phyloP scores from a whole-genome alignment of 2,888 invertebrate species.

The Taenaris catops region DNA sequence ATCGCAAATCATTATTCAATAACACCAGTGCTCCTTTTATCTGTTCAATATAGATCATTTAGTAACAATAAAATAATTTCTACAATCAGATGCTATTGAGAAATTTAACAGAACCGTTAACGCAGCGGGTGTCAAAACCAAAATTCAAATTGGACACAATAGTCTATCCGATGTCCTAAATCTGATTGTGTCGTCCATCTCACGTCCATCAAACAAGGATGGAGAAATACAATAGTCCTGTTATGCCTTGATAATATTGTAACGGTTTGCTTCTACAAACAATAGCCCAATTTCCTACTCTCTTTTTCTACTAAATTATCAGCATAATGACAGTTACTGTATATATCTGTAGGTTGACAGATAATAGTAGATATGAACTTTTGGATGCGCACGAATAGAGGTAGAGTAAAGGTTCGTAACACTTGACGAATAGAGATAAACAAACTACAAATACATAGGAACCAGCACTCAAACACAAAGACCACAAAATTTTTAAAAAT shows the following conservation, averaged over 20 bases:
- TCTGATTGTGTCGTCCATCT: constrained; percentile 11
- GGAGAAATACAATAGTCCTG: constrained; percentile 1
- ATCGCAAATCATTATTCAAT: too few species aligned
- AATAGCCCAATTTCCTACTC: too few species aligned
- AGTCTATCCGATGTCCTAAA: constrained; percentile 8
- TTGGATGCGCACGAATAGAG: too few species aligned
- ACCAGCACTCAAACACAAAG: too few species aligned
- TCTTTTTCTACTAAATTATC: too few species aligned
- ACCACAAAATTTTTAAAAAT: too few species aligned
- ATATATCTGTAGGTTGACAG: too few species aligned
- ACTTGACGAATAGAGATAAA: too few species aligned
- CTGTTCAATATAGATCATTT: constrained; percentile 3
- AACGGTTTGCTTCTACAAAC: background rate
- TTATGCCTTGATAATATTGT: constrained; percentile 1
- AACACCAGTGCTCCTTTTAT: constrained; percentile 4
- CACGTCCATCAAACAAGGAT: constrained; percentile 7
- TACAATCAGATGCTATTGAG: constrained; percentile 6
- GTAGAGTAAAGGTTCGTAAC: too few species aligned
- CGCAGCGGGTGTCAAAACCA: constrained; percentile 19
- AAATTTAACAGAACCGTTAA: constrained; percentile 1
- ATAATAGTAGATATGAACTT: too few species aligned
- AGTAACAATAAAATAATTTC: constrained; percentile 7
- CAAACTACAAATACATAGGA: too few species aligned
- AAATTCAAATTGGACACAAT: constrained; percentile 21
- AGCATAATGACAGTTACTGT: too few species aligned